Base-by-base conservation (phyloP, 1,140 invertebrate species). In the Drosophila eugracilis region DNA sequence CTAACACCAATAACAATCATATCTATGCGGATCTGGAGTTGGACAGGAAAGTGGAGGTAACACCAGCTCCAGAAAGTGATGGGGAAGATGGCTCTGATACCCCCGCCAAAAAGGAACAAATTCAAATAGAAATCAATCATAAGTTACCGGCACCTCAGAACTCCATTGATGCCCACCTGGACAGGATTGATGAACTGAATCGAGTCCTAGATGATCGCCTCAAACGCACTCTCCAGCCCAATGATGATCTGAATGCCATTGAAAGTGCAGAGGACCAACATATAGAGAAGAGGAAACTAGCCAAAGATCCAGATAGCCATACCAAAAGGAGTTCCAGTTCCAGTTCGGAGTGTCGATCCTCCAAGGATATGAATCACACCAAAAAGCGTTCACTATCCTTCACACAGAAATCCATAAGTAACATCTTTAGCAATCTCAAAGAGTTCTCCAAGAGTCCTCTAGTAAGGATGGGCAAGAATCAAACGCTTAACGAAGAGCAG, bases 311-410 rank as follows among this genome's bases (percentile, higher is more conserved):
- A 0, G 72, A 77, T 5, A 50, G 54, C 36, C 76, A 84, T 5
- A 70, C 76, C 3, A 91, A 91, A 17, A 77, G 86, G 12, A 74
- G 65, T 7, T 91, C 85, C 26, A 90, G 77, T 22, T 90, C 90
- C 3, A 89, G 86, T 7, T 91, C 90, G 0, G 90, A 91, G 32
- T 88, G 83, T 6, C 75, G 73, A 14, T 69, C 60, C 12, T 76
- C 78, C 45, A 76, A 74, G 39, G 76, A 83, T 4, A 22, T 50
- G 21, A 52, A 39, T 12, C 71, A 69, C 9, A 26, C 53, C 7
- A 90, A 91, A 39, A 91, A 91, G 37, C 76, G 90, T 17, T 91
- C 90, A 0, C 52, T 90, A 0, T 91, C 90, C 7, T 91, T 91
- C 9, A 86, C 89, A 2, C 90, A 91, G 52, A 91, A 90, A 30